Percentiles rank a stretch among this genome's conserved stretches.
Conservation (phyloP, 2,797 vertebrate species). For the Sebastes itinus region DNA sequence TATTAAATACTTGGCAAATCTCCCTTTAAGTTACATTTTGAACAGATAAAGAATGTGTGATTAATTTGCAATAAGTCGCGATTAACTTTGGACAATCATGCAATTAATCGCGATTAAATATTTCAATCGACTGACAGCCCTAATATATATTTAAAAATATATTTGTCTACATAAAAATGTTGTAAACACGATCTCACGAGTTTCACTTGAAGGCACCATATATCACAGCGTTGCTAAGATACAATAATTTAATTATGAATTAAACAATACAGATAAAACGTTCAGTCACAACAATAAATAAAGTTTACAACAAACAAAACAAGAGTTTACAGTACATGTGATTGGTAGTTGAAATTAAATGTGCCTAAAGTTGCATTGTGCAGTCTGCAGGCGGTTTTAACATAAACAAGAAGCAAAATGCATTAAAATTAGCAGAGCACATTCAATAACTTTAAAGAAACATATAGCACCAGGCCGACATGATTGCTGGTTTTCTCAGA, state of each 20-base stretch:
- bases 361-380: not conserved
- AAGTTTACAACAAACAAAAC: slow-evolving; percentile 8
- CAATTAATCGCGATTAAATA: too few relatives aligned
- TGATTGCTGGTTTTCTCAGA: not conserved
- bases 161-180: too few relatives aligned
- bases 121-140: too few relatives aligned
- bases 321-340: not conserved
- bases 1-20: too few relatives aligned
- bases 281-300: slow-evolving; percentile 11
- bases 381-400: not conserved
- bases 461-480: not conserved
- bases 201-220: not conserved
- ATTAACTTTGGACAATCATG: too few relatives aligned
- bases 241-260: slow-evolving; percentile 12
- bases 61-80: too few relatives aligned
- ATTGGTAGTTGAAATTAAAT: not conserved
- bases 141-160: too few relatives aligned
- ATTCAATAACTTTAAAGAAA: slow-evolving; percentile 14
- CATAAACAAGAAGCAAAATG: not conserved
- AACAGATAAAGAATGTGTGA: accelerated
- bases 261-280: not conserved
- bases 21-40: too few relatives aligned
- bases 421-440: not conserved
- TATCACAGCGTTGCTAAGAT: not conserved
- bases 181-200: too few relatives aligned